phyloP scores from a whole-genome alignment of 2,797 vertebrate species.

The Otolemur crassicaudatus region DNA sequence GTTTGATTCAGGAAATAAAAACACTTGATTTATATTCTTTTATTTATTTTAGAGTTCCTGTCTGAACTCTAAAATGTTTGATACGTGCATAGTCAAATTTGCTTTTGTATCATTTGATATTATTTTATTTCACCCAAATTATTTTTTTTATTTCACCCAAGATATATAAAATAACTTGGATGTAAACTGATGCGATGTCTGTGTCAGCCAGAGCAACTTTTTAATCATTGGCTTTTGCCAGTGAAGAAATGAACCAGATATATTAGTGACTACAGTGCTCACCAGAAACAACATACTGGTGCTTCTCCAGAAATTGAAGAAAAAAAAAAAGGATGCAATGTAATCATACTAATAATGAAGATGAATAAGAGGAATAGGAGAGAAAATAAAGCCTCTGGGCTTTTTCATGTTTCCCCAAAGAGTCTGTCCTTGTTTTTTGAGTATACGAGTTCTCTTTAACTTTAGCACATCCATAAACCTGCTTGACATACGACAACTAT shows the following conservation, averaged over 20 bases:
- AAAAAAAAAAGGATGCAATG: neutral
- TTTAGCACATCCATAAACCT: slow-evolving; percentile 13
- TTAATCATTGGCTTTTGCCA: neutral
- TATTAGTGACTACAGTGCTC: neutral
- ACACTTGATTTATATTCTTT: neutral
- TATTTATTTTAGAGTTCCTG: neutral
- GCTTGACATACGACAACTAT: neutral
- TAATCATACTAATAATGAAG: neutral
- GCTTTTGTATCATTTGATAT: neutral
- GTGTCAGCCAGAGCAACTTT: neutral
- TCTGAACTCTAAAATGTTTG: slow-evolving; percentile 20
- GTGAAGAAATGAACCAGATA: neutral
- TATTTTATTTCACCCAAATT: neutral
- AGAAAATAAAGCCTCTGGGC: neutral
- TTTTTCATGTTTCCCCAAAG: neutral
- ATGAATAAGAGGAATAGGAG: neutral
- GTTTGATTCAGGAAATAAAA: slow-evolving; percentile 28
- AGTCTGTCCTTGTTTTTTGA: neutral
- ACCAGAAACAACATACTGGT: neutral
- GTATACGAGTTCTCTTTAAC: neutral
- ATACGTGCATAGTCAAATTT: neutral
- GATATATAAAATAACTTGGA: slow-evolving; percentile 1
- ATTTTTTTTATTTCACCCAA: neutral
- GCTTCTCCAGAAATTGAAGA: neutral
- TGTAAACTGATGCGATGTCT: neutral